These are phyloP conservation scores for Antrozous pallidus DNA, from an alignment of 2,797 vertebrate species.

Conservation along the genomic window DNA sequence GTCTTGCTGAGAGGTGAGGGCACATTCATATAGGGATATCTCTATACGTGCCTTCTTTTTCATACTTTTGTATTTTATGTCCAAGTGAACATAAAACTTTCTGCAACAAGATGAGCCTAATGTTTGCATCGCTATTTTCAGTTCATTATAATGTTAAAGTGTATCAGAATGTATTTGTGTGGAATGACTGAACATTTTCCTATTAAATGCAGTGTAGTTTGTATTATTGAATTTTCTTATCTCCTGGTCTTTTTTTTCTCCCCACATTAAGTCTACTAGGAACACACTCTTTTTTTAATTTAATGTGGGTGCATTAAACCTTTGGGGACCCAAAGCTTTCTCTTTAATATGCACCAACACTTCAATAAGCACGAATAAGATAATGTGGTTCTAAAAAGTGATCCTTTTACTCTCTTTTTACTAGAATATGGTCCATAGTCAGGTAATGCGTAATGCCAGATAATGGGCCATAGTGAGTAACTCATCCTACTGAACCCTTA, in stretches of 20 bases:
- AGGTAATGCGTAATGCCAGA: slow-evolving; percentile 27
- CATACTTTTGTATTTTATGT: background rate
- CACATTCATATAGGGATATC: background rate
- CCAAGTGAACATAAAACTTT: background rate
- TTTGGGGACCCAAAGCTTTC: slow-evolving; percentile 33
- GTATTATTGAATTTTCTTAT: slow-evolving; percentile 37
- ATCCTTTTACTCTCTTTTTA: slow-evolving; percentile 16
- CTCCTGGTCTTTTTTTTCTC: slow-evolving; percentile 42
- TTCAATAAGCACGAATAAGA: slow-evolving; percentile 58
- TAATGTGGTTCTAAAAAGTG: slow-evolving; percentile 49
- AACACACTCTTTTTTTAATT: slow-evolving; percentile 45
- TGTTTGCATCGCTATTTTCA: slow-evolving; percentile 5
- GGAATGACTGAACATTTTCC: background rate
- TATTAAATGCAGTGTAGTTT: slow-evolving; percentile 9
- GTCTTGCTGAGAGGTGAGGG: background rate
- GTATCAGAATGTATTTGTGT: slow-evolving; percentile 38
- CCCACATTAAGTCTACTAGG: background rate
- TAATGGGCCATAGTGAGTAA: slow-evolving; percentile 25
- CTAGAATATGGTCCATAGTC: slow-evolving; percentile 28
- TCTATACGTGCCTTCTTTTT: background rate
- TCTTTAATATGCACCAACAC: slow-evolving; percentile 37
- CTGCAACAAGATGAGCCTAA: background rate
- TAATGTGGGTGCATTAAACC: slow-evolving; percentile 55
- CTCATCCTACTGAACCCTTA: slow-evolving; percentile 10
- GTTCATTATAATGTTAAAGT: slow-evolving; percentile 2